These are phyloP conservation scores for Drosophila triauraria DNA, from an alignment of 1,140 invertebrate genomes.

Conservation along the genomic window DNA sequence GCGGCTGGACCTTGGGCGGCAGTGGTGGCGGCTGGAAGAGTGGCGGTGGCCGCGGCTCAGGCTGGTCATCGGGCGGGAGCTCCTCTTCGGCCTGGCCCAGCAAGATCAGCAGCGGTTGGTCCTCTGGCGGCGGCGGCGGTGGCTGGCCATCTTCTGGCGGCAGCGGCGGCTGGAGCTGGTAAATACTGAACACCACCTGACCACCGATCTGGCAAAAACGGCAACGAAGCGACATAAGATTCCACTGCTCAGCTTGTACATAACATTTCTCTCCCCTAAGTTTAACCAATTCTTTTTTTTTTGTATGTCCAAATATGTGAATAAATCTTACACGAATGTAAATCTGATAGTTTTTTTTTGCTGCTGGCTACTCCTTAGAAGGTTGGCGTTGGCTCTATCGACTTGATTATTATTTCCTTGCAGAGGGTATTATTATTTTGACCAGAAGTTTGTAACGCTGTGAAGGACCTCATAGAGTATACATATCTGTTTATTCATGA, in stretches of 20 bases:
- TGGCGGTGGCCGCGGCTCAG: constrained; percentile 22
- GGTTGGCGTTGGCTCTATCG: too few species aligned
- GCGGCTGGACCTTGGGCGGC: constrained; percentile 49
- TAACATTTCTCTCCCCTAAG: constrained; percentile 47
- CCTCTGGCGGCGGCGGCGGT: constrained; percentile 43
- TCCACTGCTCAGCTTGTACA: constrained; percentile 57
- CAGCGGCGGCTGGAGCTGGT: constrained; percentile 63
- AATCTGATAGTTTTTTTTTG: not conserved
- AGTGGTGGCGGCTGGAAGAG: constrained; percentile 28
- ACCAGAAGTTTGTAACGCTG: too few species aligned
- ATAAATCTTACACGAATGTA: constrained; percentile 45
- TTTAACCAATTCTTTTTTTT: constrained; percentile 22
- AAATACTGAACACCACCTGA: constrained; percentile 1
- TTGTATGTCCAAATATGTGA: constrained; percentile 21
- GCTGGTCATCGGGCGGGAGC: constrained; percentile 41
- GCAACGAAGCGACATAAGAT: constrained; percentile 37
- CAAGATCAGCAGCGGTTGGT: constrained; percentile 53
- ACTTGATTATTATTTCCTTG: too few species aligned
- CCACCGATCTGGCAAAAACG: constrained; percentile 15
- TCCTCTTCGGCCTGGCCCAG: constrained; percentile 43
- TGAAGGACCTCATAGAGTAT: too few species aligned
- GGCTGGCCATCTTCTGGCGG: constrained; percentile 26
- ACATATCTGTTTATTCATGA: too few species aligned
- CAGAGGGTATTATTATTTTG: too few species aligned
- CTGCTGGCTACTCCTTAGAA: not conserved